phyloP scores from a whole-genome alignment of 2,888 invertebrate genomes.

The Melanostoma scalare region DNA sequence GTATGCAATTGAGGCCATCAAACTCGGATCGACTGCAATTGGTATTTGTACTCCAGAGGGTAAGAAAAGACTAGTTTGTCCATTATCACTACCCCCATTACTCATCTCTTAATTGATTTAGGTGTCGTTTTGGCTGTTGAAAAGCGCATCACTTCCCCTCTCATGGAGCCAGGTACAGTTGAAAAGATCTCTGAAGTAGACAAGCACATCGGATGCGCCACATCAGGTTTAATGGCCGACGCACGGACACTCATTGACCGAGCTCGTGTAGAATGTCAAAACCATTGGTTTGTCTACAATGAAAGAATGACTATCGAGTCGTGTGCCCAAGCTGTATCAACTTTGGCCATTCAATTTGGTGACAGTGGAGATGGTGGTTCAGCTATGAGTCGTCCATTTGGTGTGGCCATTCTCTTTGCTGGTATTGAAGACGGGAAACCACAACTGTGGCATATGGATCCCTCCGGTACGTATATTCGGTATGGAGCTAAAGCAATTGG shows the following conservation, averaged over 20 bases:
- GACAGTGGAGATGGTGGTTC: slow-evolving; percentile 98
- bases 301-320: slow-evolving; percentile 98
- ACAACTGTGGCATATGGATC: slow-evolving; percentile 98
- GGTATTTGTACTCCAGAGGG: slow-evolving; percentile 97
- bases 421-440: slow-evolving; percentile 95
- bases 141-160: slow-evolving; percentile 96
- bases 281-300: slow-evolving; percentile 99
- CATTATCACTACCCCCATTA: background rate
- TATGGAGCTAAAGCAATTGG: slow-evolving; percentile 99
- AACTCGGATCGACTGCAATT: slow-evolving; percentile 99
- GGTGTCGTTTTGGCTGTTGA: slow-evolving; percentile 98
- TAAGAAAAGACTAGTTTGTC: slow-evolving; percentile 54
- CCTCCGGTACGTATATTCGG: slow-evolving; percentile 98
- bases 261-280: slow-evolving; percentile 97
- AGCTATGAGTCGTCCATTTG: slow-evolving; percentile 98
- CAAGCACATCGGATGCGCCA: slow-evolving; percentile 98
- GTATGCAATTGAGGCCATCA: slow-evolving; percentile 99
- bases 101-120: slow-evolving; percentile 51
- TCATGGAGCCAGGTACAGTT: slow-evolving; percentile 98
- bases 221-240: slow-evolving; percentile 99
- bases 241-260: slow-evolving; percentile 96
- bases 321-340: slow-evolving; percentile 98
- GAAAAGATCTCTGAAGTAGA: slow-evolving; percentile 99
- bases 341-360: slow-evolving; percentile 99
- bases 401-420: slow-evolving; percentile 99